phyloP scores from a whole-genome alignment of 2,113 vertebrate species.

The Hucho hucho region DNA sequence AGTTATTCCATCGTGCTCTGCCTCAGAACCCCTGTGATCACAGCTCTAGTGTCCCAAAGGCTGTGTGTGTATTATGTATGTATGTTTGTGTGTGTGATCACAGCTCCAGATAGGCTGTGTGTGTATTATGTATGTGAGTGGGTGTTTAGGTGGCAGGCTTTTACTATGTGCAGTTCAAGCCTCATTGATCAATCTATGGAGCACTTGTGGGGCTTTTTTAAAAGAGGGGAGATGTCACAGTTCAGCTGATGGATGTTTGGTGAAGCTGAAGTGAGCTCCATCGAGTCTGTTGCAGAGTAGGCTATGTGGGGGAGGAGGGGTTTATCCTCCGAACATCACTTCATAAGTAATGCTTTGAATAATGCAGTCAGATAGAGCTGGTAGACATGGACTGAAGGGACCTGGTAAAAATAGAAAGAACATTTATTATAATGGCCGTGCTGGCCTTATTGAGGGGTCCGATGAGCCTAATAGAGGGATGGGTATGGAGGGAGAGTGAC shows the following conservation, averaged over 20 bases:
- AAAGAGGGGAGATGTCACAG: conserved; percentile 17
- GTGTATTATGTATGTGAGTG: background rate
- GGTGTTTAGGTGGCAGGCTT: background rate
- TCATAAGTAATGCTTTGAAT: conserved; percentile 12
- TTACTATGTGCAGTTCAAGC: conserved; percentile 18
- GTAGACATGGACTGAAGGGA: background rate
- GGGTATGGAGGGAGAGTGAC: background rate
- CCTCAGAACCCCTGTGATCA: too few species aligned
- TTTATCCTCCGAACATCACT: background rate
- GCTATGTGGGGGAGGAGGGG: conserved; percentile 2
- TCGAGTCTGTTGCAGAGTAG: background rate
- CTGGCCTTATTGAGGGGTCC: background rate
- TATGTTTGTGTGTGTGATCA: too few species aligned
- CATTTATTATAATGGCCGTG: background rate
- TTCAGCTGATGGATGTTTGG: conserved; percentile 12
- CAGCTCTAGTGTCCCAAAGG: too few species aligned
- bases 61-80: too few species aligned
- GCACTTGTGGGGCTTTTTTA: conserved; percentile 38
- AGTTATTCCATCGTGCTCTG: too few species aligned
- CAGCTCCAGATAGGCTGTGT: too few species aligned
- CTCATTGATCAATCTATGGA: conserved; percentile 53
- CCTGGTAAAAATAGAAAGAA: conserved; percentile 6
- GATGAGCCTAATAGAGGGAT: background rate
- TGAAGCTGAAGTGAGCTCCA: conserved; percentile 24
- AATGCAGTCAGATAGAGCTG: background rate